Percentiles rank a stretch among this genome's conserved stretches.
These are phyloP conservation scores for Pogonognathellus flavescens DNA, from an alignment of 1,140 invertebrate genomes.

Conservation along the genomic window DNA sequence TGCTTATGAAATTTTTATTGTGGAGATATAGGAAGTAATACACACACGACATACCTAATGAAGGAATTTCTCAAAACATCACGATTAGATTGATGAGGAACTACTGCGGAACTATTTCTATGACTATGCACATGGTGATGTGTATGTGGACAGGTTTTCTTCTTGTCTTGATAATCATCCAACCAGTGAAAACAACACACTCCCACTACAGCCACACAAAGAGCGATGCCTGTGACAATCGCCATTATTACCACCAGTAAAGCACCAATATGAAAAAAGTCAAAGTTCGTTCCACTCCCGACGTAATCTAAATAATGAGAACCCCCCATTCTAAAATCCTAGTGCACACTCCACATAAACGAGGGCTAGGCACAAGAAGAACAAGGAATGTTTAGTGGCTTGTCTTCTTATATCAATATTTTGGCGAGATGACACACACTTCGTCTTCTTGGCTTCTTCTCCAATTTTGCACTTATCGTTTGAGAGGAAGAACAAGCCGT, in stretches of 20 bases:
- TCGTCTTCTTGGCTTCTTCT: slow-evolving; percentile 4
- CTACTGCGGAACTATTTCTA: neutral
- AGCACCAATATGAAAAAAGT: slow-evolving; percentile 60
- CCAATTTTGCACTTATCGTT: slow-evolving; percentile 5
- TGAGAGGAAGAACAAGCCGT: neutral
- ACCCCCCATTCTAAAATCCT: slow-evolving; percentile 19
- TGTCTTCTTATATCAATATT: neutral
- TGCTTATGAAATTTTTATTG: no score
- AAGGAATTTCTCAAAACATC: slow-evolving; percentile 11
- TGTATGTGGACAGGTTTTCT: slow-evolving; percentile 3
- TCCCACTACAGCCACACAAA: slow-evolving; percentile 54
- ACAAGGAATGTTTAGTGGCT: neutral
- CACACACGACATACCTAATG: neutral
- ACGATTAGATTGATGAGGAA: neutral
- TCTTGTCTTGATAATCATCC: slow-evolving; percentile 39
- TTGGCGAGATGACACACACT: slow-evolving; percentile 21
- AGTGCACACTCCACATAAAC: neutral
- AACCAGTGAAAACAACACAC: slow-evolving; percentile 62
- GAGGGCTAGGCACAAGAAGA: neutral
- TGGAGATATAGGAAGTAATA: no score
- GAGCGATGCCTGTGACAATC: slow-evolving; percentile 55
- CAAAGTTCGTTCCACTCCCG: slow-evolving; percentile 25
- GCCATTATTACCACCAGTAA: slow-evolving; percentile 58
- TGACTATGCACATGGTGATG: neutral
- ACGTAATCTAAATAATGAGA: slow-evolving; percentile 29